Conservation (phyloP, 1,140 invertebrate genomes). For the Drosophila takahashii region DNA sequence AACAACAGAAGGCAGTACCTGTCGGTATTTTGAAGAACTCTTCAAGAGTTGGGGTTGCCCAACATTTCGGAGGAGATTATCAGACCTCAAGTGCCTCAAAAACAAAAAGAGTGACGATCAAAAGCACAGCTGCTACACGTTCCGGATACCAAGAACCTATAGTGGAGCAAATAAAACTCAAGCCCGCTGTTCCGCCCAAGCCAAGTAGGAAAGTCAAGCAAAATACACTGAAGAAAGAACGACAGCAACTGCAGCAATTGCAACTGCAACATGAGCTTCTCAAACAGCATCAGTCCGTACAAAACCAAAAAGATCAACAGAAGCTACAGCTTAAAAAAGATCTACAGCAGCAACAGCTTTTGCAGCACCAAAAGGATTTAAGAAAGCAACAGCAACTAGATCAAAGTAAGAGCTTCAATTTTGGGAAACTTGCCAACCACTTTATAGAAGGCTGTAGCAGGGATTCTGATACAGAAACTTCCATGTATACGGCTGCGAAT, state of each 20-base stretch:
- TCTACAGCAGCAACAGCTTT: background rate
- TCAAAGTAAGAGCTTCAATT: slow-evolving; percentile 13
- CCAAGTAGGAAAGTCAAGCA: background rate
- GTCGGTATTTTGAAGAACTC: slow-evolving; percentile 30
- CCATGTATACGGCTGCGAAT: slow-evolving; percentile 11
- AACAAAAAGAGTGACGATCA: slow-evolving; percentile 8
- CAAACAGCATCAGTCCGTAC: background rate
- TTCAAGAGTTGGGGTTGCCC: background rate
- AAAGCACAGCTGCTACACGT: no score
- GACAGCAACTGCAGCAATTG: slow-evolving; percentile 9
- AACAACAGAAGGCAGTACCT: slow-evolving; percentile 6
- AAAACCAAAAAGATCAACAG: background rate
- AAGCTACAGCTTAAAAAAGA: background rate
- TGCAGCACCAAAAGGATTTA: background rate
- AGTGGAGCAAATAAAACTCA: slow-evolving; percentile 2
- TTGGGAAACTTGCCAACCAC: slow-evolving; percentile 24
- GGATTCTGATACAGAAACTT: background rate
- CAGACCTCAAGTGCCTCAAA: background rate
- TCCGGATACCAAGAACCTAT: background rate
- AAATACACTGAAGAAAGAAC: background rate
- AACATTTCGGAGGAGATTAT: background rate
- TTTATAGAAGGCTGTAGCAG: slow-evolving; percentile 3
- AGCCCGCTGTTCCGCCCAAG: slow-evolving; percentile 7
- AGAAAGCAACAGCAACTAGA: background rate
- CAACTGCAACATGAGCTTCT: slow-evolving; percentile 12